Conservation (phyloP, 2,113 vertebrate species). For the Gobiocypris rarus region DNA sequence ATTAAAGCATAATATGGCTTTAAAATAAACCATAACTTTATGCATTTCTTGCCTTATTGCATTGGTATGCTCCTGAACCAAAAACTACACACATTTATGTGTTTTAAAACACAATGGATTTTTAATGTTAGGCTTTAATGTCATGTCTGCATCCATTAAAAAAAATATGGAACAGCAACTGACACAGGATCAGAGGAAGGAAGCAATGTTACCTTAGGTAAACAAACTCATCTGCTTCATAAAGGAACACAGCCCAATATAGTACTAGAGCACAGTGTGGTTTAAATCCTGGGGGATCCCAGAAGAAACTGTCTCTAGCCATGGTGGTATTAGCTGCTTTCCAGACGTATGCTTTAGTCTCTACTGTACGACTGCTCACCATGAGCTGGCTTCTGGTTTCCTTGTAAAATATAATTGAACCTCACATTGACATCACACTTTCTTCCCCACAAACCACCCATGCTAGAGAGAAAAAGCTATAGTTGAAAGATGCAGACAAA, state of each 20-base stretch:
- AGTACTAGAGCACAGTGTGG: constrained; percentile 28
- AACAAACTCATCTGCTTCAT: background rate
- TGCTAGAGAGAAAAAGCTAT: constrained; percentile 55
- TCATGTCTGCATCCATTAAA: background rate
- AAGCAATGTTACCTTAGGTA: background rate
- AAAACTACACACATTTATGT: background rate
- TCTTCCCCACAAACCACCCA: constrained; percentile 64
- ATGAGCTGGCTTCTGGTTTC: constrained; percentile 64
- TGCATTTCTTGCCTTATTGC: constrained; percentile 38
- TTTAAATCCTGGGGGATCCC: constrained; percentile 42
- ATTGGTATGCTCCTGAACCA: background rate
- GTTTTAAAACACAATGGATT: background rate
- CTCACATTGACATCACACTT: constrained; percentile 69
- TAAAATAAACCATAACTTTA: constrained; percentile 41
- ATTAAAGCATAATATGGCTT: constrained; percentile 48
- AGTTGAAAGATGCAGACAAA: constrained; percentile 60
- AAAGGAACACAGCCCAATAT: background rate
- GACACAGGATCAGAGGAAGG: background rate
- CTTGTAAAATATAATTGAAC: constrained; percentile 67
- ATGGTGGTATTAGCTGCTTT: constrained; percentile 22
- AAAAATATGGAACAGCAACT: background rate
- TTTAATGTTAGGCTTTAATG: background rate
- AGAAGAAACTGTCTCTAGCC: constrained; percentile 4
- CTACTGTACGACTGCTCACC: constrained; percentile 56
- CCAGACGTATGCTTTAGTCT: constrained; percentile 4